Conservation (phyloP, 2,113 vertebrate species). For the Peromyscus maniculatus region DNA sequence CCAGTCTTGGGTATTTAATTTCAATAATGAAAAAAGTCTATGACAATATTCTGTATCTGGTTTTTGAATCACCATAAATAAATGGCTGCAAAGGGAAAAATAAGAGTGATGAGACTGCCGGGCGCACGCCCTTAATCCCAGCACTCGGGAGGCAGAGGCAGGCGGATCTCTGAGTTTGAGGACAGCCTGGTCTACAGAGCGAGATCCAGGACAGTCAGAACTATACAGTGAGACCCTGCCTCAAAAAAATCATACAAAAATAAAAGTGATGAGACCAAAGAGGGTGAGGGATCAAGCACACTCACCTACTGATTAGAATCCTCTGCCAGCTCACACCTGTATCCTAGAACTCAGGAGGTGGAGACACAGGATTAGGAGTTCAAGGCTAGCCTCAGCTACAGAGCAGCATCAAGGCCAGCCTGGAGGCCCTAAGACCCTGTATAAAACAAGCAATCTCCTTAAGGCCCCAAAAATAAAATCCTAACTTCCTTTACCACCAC, state of each 20-base stretch:
- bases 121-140: neutral
- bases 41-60: neutral
- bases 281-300: neutral
- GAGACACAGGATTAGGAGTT: neutral
- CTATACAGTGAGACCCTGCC: neutral
- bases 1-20: neutral
- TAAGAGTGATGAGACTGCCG: neutral
- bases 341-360: neutral
- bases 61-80: constrained; percentile 5
- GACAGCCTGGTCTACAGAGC: neutral
- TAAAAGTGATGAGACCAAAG: neutral
- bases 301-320: neutral
- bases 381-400: neutral
- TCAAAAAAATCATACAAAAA: neutral
- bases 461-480: neutral
- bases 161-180: neutral
- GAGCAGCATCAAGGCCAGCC: neutral
- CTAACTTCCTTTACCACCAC: constrained; percentile 10
- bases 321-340: neutral
- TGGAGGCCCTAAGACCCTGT: neutral
- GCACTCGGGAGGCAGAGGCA: neutral
- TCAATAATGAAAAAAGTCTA: neutral
- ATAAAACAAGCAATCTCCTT: neutral
- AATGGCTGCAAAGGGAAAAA: constrained; percentile 16
- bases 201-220: neutral